A percentile compares a stretch with the other conserved stretches of the same genome.
phyloP scores from a whole-genome alignment of 2,113 vertebrate species.

The Helogale parvula region DNA sequence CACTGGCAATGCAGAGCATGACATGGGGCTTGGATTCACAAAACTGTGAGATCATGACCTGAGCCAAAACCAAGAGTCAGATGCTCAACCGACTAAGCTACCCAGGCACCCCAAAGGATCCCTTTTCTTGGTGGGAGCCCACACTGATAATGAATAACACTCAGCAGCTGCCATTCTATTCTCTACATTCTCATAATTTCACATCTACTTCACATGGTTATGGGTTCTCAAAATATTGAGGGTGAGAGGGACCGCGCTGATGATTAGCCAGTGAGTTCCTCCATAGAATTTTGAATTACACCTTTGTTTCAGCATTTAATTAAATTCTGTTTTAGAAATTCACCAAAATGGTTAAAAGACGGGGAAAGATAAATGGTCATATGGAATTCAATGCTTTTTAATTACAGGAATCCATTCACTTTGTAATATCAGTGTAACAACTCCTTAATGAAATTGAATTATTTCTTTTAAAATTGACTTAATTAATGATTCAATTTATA shows the following conservation, averaged over 20 bases:
- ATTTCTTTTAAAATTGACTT: conserved; percentile 84
- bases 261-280: conserved; percentile 29
- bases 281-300: conserved; percentile 70
- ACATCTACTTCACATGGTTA: neutral
- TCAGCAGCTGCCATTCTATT: neutral
- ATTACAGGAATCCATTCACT: conserved; percentile 75
- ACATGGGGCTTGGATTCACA: too few relatives aligned
- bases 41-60: too few relatives aligned
- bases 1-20: too few relatives aligned
- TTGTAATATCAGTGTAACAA: conserved; percentile 72
- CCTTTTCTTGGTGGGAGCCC: neutral
- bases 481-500: conserved; percentile 85
- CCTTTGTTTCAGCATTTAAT: conserved; percentile 81
- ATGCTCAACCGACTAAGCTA: too few relatives aligned
- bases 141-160: neutral
- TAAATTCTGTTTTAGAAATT: conserved; percentile 83
- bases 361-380: conserved; percentile 76
- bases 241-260: neutral
- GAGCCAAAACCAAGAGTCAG: too few relatives aligned
- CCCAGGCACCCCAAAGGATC: neutral
- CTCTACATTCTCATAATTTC: neutral
- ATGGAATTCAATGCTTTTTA: conserved; percentile 81
- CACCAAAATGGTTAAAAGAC: conserved; percentile 76
- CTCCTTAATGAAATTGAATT: conserved; percentile 81
- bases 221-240: neutral